Evolutionary conservation across 2,888 invertebrate genomes (phyloP).

Genomic region (Lycia hirtaria): DNA sequence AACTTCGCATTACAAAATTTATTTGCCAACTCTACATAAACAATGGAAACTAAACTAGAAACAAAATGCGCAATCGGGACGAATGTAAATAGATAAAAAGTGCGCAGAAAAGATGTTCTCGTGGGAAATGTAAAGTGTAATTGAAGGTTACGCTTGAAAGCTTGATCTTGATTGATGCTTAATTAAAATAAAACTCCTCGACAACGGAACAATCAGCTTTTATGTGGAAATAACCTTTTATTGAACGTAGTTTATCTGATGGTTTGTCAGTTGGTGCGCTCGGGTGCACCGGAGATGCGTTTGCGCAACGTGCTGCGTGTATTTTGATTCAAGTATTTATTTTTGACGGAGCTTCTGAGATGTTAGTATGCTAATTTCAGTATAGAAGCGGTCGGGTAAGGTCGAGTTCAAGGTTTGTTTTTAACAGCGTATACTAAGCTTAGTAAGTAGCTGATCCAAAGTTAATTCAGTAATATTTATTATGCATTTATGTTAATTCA

Average conservation of each 20-base stretch:
- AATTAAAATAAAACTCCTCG: slow-evolving; percentile 48
- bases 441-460: too few relatives aligned
- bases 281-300: slow-evolving; percentile 15
- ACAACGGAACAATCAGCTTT: slow-evolving; percentile 29
- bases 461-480: too few relatives aligned
- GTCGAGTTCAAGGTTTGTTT: slow-evolving; percentile 7
- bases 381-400: not conserved
- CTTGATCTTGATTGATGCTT: slow-evolving; percentile 58
- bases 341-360: not conserved
- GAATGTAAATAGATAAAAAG: slow-evolving; percentile 53
- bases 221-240: slow-evolving; percentile 32
- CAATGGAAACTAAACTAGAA: slow-evolving; percentile 65
- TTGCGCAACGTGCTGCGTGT: slow-evolving; percentile 18
- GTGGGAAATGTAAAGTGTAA: slow-evolving; percentile 62
- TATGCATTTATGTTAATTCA: too few relatives aligned
- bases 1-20: slow-evolving; percentile 64
- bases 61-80: slow-evolving; percentile 54
- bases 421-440: not conserved
- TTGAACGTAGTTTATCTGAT: slow-evolving; percentile 25
- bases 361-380: not conserved
- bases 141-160: slow-evolving; percentile 62
- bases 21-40: slow-evolving; percentile 61
- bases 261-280: slow-evolving; percentile 21
- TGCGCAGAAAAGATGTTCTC: slow-evolving; percentile 58
- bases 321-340: slow-evolving; percentile 1